Evolutionary conservation across 2,888 invertebrate genomes (phyloP), one percentile per base, ranked within the genome.

Genomic region (Dyspetes luteomarginatus): DNA sequence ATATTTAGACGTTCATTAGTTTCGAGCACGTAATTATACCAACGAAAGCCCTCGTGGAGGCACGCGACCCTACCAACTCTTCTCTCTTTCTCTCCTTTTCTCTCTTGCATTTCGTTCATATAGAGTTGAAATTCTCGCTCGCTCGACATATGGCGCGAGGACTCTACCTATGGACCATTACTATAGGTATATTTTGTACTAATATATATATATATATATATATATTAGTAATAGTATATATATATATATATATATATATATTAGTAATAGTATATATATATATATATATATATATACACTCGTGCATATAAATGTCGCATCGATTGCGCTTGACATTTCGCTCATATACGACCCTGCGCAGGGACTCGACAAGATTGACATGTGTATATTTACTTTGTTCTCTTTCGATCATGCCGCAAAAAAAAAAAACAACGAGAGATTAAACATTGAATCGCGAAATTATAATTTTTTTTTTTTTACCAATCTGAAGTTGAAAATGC

Each of bases 1-100:
- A 89, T 88, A 91, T 91, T 74, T 91, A 90, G 89, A 85, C 88
- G 88, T 90, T 90, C 87, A 91, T 91, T 91, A 90, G 88, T 85
- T 84, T 88, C 85, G 86, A 90, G 90, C 72, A 87, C 86, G 87
- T 89, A 89, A 89, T 89, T 89, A 88, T 86, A 73, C 78, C 85
- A 83, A 87, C 84, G 86, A 89, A 87, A 86, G 86, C 87, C 84
- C 90, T 89, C 87, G 88, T 90, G 84, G 83, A 88, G 90, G 88
- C 91, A 91, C 91, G 91, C 91, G 91, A 90, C 91, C 89, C 62
- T 45, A 41, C 17, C 50, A 7, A 36, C 24, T 26, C 36, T 15
- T 48, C 17, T 17, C 45, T 43, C 24, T 24, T 48, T 56, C 45
- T 43, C 41, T 22, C 67, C 41, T 7, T 69, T n/a, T 41, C 19